Evolutionary conservation across 2,888 invertebrate species (phyloP), one percentile per base, ranked within the genome.

Genomic region (Polydrusus tereticollis): DNA sequence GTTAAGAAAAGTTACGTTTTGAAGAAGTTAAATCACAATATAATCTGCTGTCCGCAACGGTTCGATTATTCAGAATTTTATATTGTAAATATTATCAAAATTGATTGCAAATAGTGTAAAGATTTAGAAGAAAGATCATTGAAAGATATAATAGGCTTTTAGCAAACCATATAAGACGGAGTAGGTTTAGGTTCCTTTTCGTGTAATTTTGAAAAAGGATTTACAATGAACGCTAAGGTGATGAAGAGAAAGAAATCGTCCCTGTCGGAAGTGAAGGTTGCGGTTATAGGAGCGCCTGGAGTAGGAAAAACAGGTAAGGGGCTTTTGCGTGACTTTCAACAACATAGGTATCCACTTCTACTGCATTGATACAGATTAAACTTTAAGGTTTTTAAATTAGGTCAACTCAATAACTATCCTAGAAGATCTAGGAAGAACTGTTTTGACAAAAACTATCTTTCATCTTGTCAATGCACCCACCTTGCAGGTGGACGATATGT

Each of bases 181-280:
- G 29, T 29, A 18, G 2, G 18, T 6, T 14, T 23, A 52, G 1
- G 10, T 55, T 45, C 8, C n/a, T 38, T 16, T n/a, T 59, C 6
- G 1, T 23, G 10, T 14, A 26, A 23, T 26, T 26, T 45, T 26
- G 23, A 29, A 7, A 8, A 45, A 12, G n/a, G 12, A 3, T 18
- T 26, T 20, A 71, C 8, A 14, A 92, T 92, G 92, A 90, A 94
- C 80, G 91, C 94, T 78, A 90, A 94, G 81, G 94, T 93, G 57
- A 94, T 96, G 78, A 89, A 95, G 79, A 90, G 95, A 80, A 96
- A 96, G 88, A 96, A 96, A 86, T 95, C 95, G 50, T 93, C 94
- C 79, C 88, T 96, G 76, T 92, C 94, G 73, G 96, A 96, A 87
- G 93, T 96, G 77, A 96, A 96, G 88, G 93, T 97, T 80, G 95